These are phyloP conservation scores for Tachycineta bicolor DNA, from an alignment of 2,113 vertebrate species.

Conservation along the genomic window DNA sequence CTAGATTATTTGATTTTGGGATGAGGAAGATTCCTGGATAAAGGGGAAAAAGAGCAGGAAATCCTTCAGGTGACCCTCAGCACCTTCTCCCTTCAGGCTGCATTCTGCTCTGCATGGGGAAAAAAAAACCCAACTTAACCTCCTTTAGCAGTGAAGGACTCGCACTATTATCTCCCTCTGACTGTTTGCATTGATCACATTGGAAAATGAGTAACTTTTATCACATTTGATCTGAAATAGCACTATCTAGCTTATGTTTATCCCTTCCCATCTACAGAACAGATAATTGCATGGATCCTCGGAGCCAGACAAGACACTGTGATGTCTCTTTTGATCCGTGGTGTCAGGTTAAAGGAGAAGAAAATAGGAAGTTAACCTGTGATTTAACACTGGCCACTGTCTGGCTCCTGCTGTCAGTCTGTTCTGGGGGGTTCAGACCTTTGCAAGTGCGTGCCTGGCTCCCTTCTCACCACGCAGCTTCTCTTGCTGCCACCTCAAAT, in stretches of 20 bases:
- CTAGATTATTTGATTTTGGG: neutral
- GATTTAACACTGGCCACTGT: slow-evolving; percentile 34
- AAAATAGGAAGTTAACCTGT: neutral
- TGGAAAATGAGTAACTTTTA: slow-evolving; percentile 64
- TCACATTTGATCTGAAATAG: slow-evolving; percentile 43
- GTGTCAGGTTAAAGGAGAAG: slow-evolving; percentile 20
- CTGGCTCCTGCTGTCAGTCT: neutral
- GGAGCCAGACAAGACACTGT: neutral
- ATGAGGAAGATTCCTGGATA: neutral
- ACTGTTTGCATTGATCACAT: slow-evolving; percentile 40
- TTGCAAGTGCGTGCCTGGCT: neutral
- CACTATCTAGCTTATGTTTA: slow-evolving; percentile 15
- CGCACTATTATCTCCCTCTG: slow-evolving; percentile 3
- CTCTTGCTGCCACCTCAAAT: slow-evolving; percentile 5
- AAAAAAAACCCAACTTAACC: neutral
- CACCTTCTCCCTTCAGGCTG: neutral
- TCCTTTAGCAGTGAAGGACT: neutral
- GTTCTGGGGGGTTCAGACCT: neutral
- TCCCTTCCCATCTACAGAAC: neutral
- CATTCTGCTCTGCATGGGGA: neutral
- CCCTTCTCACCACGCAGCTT: neutral
- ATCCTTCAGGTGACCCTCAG: neutral
- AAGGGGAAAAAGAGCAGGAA: neutral
- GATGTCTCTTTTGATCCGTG: slow-evolving; percentile 39
- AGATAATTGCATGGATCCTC: slow-evolving; percentile 20